Evolutionary conservation across 2,113 vertebrate species (phyloP), one percentile per base, ranked within the genome.

Genomic region (Eidolon helvum): DNA sequence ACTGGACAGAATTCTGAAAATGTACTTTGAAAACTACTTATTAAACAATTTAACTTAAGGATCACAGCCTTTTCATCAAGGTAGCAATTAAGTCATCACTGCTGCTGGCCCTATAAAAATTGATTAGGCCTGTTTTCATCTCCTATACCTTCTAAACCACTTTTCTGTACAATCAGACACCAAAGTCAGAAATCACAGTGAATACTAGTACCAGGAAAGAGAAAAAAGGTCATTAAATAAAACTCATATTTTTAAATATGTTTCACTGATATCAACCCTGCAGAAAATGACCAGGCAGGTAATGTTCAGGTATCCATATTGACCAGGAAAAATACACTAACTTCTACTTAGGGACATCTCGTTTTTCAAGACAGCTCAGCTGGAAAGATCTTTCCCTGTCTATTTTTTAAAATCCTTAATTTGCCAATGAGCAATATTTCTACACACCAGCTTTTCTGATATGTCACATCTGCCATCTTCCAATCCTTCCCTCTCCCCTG

Each of bases 31-130:
- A 95, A 98, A 83, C 97, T 98, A 96, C 92, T 97, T 98, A 98
- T 98, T 97, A 97, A 98, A 98, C 98, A 98, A 98, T 98, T 98
- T 98, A 98, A 89, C 87, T 96, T 98, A 98, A 98, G 97, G 97
- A 97, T 90, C 97, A 87, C 84, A 97, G 96, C 61, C 93, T 98
- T 98, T 98, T 98, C 96, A 97, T 87, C 93, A 97, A 98, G 90
- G 96, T 96, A 96, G 95, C 96, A 98, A 98, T 99, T 98, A 98
- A 99, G 94, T 97, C 95, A 97, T 98, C 98, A 98, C 74, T 28
- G 75, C 86, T 97, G 55, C 94, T 87, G 98, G 98, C 45, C 93
- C 94, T 98, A 91, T 97, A 97, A 91, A 98, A 98, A 97, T 97
- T 97, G 97, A 98, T 97, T 91, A 65, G 97, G 86, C 78, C 93